A percentile compares a stretch with the other conserved stretches of the same genome.
Conservation (phyloP, 2,113 vertebrate genomes). For the Sturnus vulgaris region DNA sequence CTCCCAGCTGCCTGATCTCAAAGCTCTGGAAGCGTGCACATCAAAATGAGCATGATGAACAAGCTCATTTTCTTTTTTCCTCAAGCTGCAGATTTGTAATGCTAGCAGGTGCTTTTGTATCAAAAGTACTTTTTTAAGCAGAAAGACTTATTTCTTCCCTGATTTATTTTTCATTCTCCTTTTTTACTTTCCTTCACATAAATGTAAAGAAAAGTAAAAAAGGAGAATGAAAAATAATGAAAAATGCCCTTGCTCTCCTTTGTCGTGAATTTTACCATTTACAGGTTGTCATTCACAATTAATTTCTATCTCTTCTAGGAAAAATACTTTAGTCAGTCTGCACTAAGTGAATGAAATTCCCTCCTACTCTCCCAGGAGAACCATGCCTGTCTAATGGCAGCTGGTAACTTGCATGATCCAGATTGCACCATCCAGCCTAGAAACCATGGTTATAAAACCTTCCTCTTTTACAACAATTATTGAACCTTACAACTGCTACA, state of each 20-base stretch:
- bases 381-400: not conserved
- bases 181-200: not conserved
- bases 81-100: not conserved
- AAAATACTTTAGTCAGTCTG: not conserved
- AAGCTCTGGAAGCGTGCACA: not conserved
- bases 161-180: not conserved
- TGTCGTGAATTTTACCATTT: not conserved
- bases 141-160: not conserved
- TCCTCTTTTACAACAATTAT: not conserved
- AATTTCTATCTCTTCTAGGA: not conserved
- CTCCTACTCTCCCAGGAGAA: not conserved
- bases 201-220: not conserved
- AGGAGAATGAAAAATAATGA: too few relatives aligned
- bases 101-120: not conserved
- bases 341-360: not conserved
- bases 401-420: not conserved
- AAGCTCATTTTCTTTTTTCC: not conserved
- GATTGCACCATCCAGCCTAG: not conserved
- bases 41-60: not conserved
- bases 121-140: not conserved
- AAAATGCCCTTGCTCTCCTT: not conserved
- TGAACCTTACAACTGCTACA: not conserved
- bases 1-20: slow-evolving; percentile 14
- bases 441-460: not conserved
- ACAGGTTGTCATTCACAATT: not conserved